These are phyloP conservation scores for Embidobia sp. DNA, from an alignment of 2,888 invertebrate genomes.

Conservation along the genomic window DNA sequence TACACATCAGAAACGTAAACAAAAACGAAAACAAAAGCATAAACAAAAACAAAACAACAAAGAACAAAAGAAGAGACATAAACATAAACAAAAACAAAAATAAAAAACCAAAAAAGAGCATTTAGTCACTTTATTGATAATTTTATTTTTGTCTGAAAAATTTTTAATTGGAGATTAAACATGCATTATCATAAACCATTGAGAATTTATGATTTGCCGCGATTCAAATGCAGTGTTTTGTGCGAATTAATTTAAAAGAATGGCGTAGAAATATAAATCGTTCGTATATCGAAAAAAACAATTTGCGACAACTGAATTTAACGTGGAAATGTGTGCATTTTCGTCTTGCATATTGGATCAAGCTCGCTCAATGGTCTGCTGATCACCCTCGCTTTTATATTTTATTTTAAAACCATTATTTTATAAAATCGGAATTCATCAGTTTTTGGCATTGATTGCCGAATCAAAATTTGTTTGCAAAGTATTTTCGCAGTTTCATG, in stretches of 20 bases:
- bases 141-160: too few species aligned
- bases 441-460: conserved; percentile 61
- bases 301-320: conserved; percentile 43
- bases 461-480: conserved; percentile 53
- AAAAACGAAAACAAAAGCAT: too few species aligned
- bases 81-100: too few species aligned
- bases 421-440: conserved; percentile 63
- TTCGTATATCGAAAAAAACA: conserved; percentile 35
- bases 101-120: too few species aligned
- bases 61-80: too few species aligned
- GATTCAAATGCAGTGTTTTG: conserved; percentile 19
- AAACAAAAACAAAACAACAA: too few species aligned
- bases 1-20: too few species aligned
- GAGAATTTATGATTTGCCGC: conserved; percentile 29
- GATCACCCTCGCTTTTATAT: conserved; percentile 59
- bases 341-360: conserved; percentile 42
- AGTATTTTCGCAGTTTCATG: conserved; percentile 47
- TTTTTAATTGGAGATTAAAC: not conserved
- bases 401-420: conserved; percentile 63
- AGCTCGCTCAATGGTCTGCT: conserved; percentile 56
- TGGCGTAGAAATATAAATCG: conserved; percentile 21
- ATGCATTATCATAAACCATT: conserved; percentile 29
- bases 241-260: conserved; percentile 31
- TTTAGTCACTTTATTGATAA: too few species aligned
- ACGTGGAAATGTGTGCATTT: conserved; percentile 37